These are phyloP conservation scores for Lagenorhynchus albirostris DNA, from an alignment of 2,113 vertebrate species.

Conservation along the genomic window DNA sequence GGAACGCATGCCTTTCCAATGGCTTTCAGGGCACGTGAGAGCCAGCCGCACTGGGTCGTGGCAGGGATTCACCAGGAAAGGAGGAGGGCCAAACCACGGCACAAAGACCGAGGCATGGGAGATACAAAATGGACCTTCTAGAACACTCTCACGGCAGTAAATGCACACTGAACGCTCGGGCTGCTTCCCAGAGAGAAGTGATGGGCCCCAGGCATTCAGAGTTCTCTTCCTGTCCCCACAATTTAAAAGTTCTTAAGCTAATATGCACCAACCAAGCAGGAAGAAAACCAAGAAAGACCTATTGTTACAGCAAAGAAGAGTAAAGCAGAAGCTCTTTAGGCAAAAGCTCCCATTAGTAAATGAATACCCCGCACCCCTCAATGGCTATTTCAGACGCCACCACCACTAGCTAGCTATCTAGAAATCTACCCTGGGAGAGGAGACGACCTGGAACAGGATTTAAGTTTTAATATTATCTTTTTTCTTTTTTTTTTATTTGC, in stretches of 20 bases:
- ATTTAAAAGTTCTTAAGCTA: background rate
- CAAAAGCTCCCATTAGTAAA: constrained; percentile 50
- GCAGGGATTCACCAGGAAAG: background rate
- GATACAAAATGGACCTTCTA: background rate
- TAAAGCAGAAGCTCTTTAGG: constrained; percentile 15
- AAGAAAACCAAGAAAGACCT: constrained; percentile 50
- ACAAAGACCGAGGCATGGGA: background rate
- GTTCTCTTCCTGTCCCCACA: background rate
- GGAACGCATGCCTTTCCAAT: background rate
- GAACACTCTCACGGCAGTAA: background rate
- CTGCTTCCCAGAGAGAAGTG: background rate
- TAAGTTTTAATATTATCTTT: constrained; percentile 19
- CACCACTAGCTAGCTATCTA: constrained; percentile 24
- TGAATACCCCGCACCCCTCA: constrained; percentile 33
- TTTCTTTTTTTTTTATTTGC: too few relatives aligned
- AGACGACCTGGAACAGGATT: constrained; percentile 36
- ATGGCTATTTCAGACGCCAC: constrained; percentile 38
- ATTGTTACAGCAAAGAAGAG: constrained; percentile 1
- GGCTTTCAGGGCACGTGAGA: background rate
- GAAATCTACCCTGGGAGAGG: constrained; percentile 38
- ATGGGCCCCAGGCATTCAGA: background rate
- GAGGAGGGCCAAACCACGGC: background rate
- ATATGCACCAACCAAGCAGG: background rate
- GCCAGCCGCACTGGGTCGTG: background rate
- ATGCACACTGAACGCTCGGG: background rate